Percentiles rank a stretch among this genome's conserved stretches.
Evolutionary conservation across 2,113 vertebrate species (phyloP).

Genomic region (Podilymbus podiceps): DNA sequence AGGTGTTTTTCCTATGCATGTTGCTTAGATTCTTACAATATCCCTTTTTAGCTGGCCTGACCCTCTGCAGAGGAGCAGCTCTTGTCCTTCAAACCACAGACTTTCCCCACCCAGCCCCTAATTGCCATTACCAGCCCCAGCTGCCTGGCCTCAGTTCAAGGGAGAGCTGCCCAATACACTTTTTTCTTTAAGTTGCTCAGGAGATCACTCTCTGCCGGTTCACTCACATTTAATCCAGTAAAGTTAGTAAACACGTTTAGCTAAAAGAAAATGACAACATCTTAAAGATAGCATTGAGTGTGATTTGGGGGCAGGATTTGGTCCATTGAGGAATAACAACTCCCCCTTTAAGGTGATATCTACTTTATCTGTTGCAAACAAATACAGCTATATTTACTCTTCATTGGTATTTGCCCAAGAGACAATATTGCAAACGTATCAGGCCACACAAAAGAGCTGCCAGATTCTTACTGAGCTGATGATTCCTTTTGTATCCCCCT

Average conservation of each 20-base stretch:
- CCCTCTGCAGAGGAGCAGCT: not conserved
- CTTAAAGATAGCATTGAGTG: not conserved
- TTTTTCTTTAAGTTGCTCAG: not conserved
- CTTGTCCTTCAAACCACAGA: not conserved
- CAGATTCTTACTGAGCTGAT: not conserved
- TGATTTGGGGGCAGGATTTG: not conserved
- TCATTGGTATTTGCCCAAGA: not conserved
- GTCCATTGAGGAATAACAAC: not conserved
- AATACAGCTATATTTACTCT: not conserved
- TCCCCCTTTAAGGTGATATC: not conserved
- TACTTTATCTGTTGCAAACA: not conserved
- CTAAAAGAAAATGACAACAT: not conserved
- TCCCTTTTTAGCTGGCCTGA: not conserved
- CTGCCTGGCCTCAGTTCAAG: not conserved
- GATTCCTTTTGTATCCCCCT: not conserved
- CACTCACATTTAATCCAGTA: not conserved
- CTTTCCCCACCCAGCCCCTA: not conserved
- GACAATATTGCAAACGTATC: not conserved
- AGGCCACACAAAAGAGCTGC: slow-evolving; percentile 16
- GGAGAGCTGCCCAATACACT: not conserved
- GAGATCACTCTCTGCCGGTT: not conserved
- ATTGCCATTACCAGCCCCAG: not conserved
- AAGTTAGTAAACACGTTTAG: not conserved
- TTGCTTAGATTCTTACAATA: not conserved
- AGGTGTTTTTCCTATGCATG: accelerated